Base-by-base conservation (phyloP, 2,113 vertebrate species). In the Archilochus colubris region DNA sequence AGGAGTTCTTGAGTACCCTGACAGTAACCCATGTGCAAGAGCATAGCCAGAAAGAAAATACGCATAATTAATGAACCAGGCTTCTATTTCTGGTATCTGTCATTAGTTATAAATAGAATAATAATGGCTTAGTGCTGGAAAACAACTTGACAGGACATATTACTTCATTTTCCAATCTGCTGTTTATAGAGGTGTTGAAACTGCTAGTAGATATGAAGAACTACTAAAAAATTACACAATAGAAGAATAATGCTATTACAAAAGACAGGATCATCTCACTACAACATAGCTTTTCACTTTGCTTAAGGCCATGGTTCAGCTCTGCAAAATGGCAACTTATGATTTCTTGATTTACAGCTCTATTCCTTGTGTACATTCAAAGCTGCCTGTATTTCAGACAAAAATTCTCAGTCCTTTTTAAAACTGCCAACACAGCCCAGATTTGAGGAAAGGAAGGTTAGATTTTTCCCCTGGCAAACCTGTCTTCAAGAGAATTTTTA, bases 41-140 rank as follows among this genome's bases (percentile, higher is more conserved):
- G 67, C 78, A 55, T 0, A 16, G 17, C 17, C 78, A 82, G 69
- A 79, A 86, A 75, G 36, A 80, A 93, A 91, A 84, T 40, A 46
- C 9, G 38, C 8, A 40, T 53, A 38, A 81, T 83, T 53, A 86
- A 83, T 54, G 72, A 86, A 62, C 28, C 24, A 55, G 21, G 8
- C 54, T 91, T 78, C 84, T 82, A 55, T 91, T 93, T 94, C 72
- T 90, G 89, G 36, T 48, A 54, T 74, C 43, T 91, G 50, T 46
- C 59, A 59, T 79, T 91, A 94, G 33, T 79, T 76, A 74, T 74
- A 88, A 86, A 78, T 53, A 31, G 53, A 87, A 91, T 78, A 85
- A 94, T 89, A 92, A 73, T 6, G 4, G 21, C 84, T 79, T 91
- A 73, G 23, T 86, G 14, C 54, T 79, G 54, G 38, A 84, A 95